Conservation (phyloP, 2,113 vertebrate genomes). For the Thryonomys swinderianus region DNA sequence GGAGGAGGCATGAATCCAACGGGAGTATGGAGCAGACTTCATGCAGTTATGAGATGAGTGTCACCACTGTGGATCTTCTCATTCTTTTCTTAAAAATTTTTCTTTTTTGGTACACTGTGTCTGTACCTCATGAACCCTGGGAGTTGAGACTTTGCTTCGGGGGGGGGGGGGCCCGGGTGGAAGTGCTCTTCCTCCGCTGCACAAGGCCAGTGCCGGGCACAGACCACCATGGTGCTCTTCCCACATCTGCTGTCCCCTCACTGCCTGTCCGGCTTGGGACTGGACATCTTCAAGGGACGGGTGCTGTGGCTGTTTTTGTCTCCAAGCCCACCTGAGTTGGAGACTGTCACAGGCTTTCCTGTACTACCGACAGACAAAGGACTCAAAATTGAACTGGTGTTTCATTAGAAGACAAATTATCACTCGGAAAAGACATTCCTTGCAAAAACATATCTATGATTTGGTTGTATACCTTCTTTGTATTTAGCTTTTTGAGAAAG, state of each 20-base stretch:
- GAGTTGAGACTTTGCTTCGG: neutral
- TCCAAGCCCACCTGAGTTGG: neutral
- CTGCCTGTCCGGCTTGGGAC: neutral
- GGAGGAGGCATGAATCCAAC: neutral
- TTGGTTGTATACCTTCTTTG: neutral
- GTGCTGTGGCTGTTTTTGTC: too few relatives aligned
- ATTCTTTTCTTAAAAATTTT: neutral
- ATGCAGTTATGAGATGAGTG: neutral
- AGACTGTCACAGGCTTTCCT: neutral
- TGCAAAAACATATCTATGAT: slow-evolving; percentile 44
- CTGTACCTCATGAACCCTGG: too few relatives aligned
- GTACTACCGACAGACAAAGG: neutral
- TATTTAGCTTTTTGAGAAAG: slow-evolving; percentile 64
- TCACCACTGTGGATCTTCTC: neutral
- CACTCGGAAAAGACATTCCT: neutral
- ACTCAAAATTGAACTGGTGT: neutral
- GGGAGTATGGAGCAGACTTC: neutral
- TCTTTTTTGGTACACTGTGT: too few relatives aligned
- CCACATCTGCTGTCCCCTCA: neutral
- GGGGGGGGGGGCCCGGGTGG: neutral
- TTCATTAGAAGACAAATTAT: neutral
- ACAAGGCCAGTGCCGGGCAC: rapidly evolving
- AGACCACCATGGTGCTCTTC: too few relatives aligned
- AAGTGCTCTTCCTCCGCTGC: neutral
- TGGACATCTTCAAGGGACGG: too few relatives aligned